A percentile compares a stretch with the other conserved stretches of the same genome.
Evolutionary conservation across 2,113 vertebrate genomes (phyloP).

Genomic region (Eubucco bourcierii): DNA sequence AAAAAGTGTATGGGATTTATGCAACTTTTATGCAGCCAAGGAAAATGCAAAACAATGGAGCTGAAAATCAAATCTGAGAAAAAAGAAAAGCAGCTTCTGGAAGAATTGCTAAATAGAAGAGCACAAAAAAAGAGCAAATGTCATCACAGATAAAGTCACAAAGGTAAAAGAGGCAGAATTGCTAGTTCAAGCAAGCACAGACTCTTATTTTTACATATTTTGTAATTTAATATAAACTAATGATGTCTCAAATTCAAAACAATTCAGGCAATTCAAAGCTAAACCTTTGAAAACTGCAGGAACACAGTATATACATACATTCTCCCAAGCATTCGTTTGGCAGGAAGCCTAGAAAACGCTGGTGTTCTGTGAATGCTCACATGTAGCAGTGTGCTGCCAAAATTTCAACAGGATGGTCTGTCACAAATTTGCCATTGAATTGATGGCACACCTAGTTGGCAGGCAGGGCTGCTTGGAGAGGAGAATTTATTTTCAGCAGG

Average conservation of each 20-base stretch:
- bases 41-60: constrained; percentile 47
- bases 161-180: constrained; percentile 54
- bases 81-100: constrained; percentile 27
- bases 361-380: constrained; percentile 47
- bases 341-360: constrained; percentile 55
- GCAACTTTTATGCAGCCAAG: background rate
- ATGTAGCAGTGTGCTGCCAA: constrained; percentile 29
- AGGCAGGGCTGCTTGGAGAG: background rate
- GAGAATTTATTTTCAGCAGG: background rate
- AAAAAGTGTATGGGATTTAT: background rate
- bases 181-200: constrained; percentile 54
- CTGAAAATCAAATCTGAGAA: constrained; percentile 32
- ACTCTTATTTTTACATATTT: constrained; percentile 68
- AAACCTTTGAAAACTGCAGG: constrained; percentile 49
- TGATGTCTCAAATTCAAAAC: constrained; percentile 68
- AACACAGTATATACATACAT: constrained; percentile 43
- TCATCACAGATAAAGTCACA: constrained; percentile 53
- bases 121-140: constrained; percentile 56
- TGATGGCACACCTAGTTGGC: constrained; percentile 51
- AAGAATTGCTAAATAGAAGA: constrained; percentile 58
- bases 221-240: constrained; percentile 63
- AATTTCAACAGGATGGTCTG: constrained; percentile 51
- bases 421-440: constrained; percentile 42
- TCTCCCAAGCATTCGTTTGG: constrained; percentile 49
- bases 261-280: constrained; percentile 61